Evolutionary conservation across 2,113 vertebrate genomes (phyloP).

Genomic region (Gopherus evgoodei): DNA sequence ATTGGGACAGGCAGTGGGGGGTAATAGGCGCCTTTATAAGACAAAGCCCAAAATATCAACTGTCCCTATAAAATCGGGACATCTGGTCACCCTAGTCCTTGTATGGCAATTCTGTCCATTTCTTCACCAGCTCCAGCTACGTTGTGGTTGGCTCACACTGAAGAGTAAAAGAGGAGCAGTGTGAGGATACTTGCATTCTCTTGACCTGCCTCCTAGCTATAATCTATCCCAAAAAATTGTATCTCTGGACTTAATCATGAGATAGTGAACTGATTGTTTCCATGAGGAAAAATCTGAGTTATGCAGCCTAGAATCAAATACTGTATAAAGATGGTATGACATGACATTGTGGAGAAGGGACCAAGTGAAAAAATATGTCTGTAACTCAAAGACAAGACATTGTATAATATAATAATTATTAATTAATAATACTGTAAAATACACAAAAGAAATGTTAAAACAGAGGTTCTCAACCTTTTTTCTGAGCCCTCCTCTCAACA

Average conservation of each 20-base stretch:
- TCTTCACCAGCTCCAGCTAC: neutral
- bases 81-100: too few relatives aligned
- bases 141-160: neutral
- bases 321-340: neutral
- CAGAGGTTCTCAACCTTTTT: neutral
- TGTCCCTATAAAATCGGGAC: too few relatives aligned
- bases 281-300: neutral
- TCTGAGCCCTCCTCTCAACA: too few relatives aligned
- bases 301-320: neutral
- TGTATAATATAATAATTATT: neutral
- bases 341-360: constrained; percentile 12
- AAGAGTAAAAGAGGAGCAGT: neutral
- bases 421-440: neutral
- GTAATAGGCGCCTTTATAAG: too few relatives aligned
- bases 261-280: neutral
- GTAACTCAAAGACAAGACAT: neutral
- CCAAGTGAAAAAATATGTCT: neutral
- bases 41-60: too few relatives aligned
- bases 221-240: neutral
- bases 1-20: too few relatives aligned
- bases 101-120: neutral
- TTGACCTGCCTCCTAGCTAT: neutral
- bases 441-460: constrained; percentile 36
- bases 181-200: neutral
- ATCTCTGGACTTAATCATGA: neutral